Evolutionary conservation across 2,888 invertebrate genomes (phyloP).

Genomic region (Lasioglossum villosulum): DNA sequence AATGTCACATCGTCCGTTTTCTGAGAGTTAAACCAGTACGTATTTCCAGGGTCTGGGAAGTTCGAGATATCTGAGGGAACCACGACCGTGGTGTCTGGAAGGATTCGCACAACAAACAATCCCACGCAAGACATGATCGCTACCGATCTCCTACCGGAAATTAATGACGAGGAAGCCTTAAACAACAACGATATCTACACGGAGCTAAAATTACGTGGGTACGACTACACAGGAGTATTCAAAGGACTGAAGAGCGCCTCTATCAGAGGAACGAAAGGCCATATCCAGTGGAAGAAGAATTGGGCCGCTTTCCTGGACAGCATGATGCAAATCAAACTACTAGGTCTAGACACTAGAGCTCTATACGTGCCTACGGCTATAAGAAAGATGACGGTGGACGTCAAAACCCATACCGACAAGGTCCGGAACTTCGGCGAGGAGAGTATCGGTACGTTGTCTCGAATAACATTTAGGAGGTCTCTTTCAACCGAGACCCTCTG

Average conservation of each 20-base stretch:
- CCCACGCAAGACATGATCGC: constrained; percentile 76
- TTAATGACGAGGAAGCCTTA: constrained; percentile 73
- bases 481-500: background rate
- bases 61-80: constrained; percentile 89
- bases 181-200: constrained; percentile 83
- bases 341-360: constrained; percentile 84
- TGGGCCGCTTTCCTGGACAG: constrained; percentile 90
- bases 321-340: constrained; percentile 88
- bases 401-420: constrained; percentile 82
- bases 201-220: constrained; percentile 85
- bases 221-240: constrained; percentile 86
- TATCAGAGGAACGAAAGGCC: constrained; percentile 82
- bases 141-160: constrained; percentile 60
- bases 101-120: constrained; percentile 87
- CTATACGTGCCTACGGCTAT: constrained; percentile 87
- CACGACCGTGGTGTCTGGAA: constrained; percentile 90
- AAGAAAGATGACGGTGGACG: constrained; percentile 86
- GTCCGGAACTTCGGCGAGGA: constrained; percentile 71
- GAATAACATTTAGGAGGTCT: background rate
- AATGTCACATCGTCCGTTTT: background rate
- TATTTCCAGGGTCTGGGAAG: constrained; percentile 81
- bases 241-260: constrained; percentile 85
- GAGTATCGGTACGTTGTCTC: constrained; percentile 73
- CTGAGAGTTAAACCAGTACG: background rate
- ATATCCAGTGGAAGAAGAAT: constrained; percentile 86